Evolutionary conservation across 2,888 invertebrate species (phyloP), one percentile per base, ranked within the genome.

Genomic region (Tachina lurida): DNA sequence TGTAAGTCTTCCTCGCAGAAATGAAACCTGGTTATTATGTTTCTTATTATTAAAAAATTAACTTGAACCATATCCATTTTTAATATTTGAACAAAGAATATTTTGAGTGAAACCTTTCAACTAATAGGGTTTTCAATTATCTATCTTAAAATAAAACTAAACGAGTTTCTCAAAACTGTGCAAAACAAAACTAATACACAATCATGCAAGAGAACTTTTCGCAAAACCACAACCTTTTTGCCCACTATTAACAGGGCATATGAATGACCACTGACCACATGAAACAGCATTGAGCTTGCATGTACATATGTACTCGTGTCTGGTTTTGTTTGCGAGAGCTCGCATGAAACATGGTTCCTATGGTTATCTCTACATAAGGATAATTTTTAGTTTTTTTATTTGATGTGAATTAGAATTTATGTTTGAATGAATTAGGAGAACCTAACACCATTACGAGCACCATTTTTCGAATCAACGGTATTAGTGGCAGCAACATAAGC

Each of bases 341-440:
- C 39, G 1, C 31, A 47, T 19, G 2, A 49, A 62, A 19, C 60
- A 49, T 39, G 71, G 13, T 62, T 52, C 31, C 17, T 43, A 41
- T 56, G 19, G 10, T 43, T 49, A 13, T 12, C 8, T 15, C n/a
- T 15, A 19, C 17, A n/a, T 15, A 65, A 7, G 47, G 10, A 19
- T 3, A 47, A 8, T 41, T 7, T 63, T n/a, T 22, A 19, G 3
- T 45, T 63, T 43, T n/a, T 17, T 41, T 41, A 45, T 71, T 78
- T 62, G 43, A 79, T 71, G 19, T 45, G 58, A 76, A 77, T 71
- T 73, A 67, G 58, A 77, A 60, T 83, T 77, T 77, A 77, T 83
- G 77, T 77, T n/a, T 58, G 49, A 56, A 71, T 67, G 65, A 63
- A 71, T 71, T 65, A 77, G 60, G 58, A 41, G 67, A 65, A 71